These are phyloP conservation scores for Phataginus tricuspis DNA, from an alignment of 2,797 vertebrate species.

Conservation along the genomic window DNA sequence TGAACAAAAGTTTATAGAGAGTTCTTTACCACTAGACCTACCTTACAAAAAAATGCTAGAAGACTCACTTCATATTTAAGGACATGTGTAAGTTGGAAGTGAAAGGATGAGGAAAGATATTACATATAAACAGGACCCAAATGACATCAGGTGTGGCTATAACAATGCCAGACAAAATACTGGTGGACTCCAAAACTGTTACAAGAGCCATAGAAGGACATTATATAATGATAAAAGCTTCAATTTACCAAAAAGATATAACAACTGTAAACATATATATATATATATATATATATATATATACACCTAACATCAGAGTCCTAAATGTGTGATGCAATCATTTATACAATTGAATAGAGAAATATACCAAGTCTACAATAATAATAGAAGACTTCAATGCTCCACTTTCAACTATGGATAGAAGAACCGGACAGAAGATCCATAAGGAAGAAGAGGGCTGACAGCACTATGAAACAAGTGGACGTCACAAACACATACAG, in stretches of 20 bases:
- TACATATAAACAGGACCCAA: neutral
- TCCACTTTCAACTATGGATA: neutral
- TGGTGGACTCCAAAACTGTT: neutral
- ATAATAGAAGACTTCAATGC: neutral
- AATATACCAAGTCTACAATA: neutral
- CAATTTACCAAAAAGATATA: neutral
- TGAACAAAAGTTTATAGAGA: neutral
- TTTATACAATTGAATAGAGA: neutral
- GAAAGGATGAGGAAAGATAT: neutral
- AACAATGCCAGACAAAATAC: neutral
- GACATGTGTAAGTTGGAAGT: neutral
- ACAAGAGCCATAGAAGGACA: neutral
- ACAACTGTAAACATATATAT: neutral
- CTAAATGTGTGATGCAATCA: neutral
- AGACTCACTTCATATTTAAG: neutral
- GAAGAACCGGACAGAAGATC: neutral
- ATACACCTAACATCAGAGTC: neutral
- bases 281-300: neutral
- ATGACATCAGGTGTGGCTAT: neutral
- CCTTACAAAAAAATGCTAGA: neutral
- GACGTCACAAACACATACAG: neutral
- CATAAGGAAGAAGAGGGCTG: neutral
- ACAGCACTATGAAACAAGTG: no score
- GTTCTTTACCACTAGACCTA: neutral
- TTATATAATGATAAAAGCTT: neutral